These are phyloP conservation scores for Cynaeus angustus DNA, from an alignment of 2,888 invertebrate genomes.

Conservation along the genomic window DNA sequence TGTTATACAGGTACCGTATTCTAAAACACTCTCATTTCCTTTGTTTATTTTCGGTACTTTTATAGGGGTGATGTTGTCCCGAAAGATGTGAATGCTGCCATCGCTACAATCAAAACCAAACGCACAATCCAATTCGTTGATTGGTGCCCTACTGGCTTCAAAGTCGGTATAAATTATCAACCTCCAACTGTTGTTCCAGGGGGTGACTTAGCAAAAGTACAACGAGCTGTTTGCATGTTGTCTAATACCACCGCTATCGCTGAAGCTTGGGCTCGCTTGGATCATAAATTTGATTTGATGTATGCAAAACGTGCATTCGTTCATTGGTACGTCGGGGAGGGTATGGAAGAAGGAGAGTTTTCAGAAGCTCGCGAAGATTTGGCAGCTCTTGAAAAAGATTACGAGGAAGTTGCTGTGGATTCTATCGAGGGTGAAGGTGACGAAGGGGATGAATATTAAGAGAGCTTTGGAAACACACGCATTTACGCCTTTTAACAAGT, in stretches of 20 bases:
- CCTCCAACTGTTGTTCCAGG: constrained; percentile 91
- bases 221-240: constrained; percentile 96
- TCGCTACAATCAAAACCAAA: constrained; percentile 96
- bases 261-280: constrained; percentile 95
- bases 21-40: no score
- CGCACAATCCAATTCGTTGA: constrained; percentile 92
- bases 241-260: constrained; percentile 98
- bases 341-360: constrained; percentile 92
- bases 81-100: constrained; percentile 94
- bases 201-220: constrained; percentile 93
- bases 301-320: constrained; percentile 97
- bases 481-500: constrained; percentile 7
- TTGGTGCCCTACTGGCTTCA: constrained; percentile 89
- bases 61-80: constrained; percentile 61
- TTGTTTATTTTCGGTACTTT: not conserved
- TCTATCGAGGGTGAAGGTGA: constrained; percentile 82
- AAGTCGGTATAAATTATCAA: constrained; percentile 92
- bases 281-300: constrained; percentile 97
- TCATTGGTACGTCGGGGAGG: constrained; percentile 94
- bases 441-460: constrained; percentile 80
- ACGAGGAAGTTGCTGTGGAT: constrained; percentile 86
- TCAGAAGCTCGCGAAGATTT: constrained; percentile 91
- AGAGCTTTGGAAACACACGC: not conserved
- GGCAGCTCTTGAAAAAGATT: constrained; percentile 86
- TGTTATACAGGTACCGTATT: constrained; percentile 80